These are phyloP conservation scores for Glyptemys insculpta DNA, from an alignment of 2,797 vertebrate genomes.

Conservation along the genomic window DNA sequence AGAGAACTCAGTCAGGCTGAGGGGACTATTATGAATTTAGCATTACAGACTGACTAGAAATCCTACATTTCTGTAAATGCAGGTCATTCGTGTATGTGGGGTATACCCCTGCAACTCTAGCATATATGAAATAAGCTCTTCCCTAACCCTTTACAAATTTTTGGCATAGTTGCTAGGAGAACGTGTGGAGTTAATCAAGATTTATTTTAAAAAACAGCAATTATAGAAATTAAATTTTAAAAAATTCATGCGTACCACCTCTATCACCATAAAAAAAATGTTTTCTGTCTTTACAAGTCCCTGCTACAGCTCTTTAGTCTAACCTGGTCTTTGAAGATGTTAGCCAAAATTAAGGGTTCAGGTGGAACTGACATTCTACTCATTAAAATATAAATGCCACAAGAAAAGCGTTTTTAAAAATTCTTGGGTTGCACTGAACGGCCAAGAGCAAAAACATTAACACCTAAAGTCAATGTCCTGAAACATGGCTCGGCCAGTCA, in stretches of 20 bases:
- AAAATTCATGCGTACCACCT: neutral
- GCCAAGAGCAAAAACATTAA: neutral
- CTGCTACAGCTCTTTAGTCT: neutral
- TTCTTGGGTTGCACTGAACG: neutral
- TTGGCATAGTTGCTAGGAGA: neutral
- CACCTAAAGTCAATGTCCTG: neutral
- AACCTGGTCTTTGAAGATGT: accelerated
- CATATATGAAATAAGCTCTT: neutral
- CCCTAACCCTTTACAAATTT: neutral
- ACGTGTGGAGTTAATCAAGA: neutral
- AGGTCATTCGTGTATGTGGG: neutral
- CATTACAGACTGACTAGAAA: neutral
- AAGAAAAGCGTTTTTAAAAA: neutral
- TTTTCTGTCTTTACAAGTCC: neutral
- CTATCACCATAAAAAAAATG: neutral
- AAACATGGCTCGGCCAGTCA: accelerated
- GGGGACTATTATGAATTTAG: neutral
- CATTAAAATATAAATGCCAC: neutral
- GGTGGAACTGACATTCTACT: neutral
- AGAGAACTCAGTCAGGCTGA: neutral
- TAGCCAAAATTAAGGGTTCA: neutral
- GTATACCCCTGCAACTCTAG: neutral
- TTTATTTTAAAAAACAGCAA: neutral
- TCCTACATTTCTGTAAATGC: neutral
- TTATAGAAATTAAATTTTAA: neutral